Evolutionary conservation across 1,140 invertebrate genomes (phyloP).

Genomic region (Drosophila sturtevanti): DNA sequence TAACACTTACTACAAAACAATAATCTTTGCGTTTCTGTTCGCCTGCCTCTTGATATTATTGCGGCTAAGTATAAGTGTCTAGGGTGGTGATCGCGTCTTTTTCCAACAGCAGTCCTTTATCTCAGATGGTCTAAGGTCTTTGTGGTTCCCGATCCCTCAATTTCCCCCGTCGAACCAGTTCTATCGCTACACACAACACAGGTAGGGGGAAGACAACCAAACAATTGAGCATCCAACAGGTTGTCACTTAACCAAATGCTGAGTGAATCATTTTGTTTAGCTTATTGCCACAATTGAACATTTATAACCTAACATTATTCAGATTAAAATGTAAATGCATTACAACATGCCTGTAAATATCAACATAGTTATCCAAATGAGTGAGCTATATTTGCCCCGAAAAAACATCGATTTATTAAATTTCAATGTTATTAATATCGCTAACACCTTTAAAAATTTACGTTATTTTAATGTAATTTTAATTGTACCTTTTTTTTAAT

Average conservation of each 20-base stretch:
- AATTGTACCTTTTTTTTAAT: no score
- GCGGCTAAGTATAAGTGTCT: slow-evolving; percentile 24
- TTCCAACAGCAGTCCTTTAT: neutral
- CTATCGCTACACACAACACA: neutral
- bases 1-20: slow-evolving; percentile 13
- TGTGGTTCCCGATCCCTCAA: neutral
- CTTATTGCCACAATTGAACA: no score
- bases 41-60: slow-evolving; percentile 1
- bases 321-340: no score
- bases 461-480: no score
- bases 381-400: no score
- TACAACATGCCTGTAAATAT: no score
- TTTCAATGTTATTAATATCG: no score
- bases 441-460: no score
- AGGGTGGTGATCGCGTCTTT: neutral
- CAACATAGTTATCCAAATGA: no score
- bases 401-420: no score
- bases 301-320: no score
- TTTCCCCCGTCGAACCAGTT: neutral
- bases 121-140: neutral
- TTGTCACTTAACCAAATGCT: slow-evolving; percentile 59
- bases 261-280: neutral
- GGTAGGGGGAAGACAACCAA: neutral
- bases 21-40: neutral
- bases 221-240: slow-evolving; percentile 55